Evolutionary conservation across 2,113 vertebrate species (phyloP).

Genomic region (Aegithalos caudatus): DNA sequence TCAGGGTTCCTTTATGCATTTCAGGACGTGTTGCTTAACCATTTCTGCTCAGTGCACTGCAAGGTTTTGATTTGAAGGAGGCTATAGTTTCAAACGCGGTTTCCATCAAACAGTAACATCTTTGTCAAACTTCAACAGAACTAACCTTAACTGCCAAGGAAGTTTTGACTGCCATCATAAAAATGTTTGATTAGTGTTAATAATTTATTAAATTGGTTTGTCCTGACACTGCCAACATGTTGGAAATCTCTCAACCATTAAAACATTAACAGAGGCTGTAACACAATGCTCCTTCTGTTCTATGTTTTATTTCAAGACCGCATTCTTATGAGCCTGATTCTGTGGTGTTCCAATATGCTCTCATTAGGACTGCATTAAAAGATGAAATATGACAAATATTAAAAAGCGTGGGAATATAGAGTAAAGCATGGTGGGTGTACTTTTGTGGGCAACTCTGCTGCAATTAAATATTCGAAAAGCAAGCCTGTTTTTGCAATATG

Average conservation of each 20-base stretch:
- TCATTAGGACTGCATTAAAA: conserved; percentile 56
- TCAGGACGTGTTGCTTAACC: background rate
- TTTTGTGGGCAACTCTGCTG: conserved; percentile 9
- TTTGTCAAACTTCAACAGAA: conserved; percentile 62
- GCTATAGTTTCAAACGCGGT: background rate
- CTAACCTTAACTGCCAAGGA: conserved; percentile 58
- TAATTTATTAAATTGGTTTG: conserved; percentile 70
- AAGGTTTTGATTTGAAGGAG: conserved; percentile 16
- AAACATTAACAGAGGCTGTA: conserved; percentile 63
- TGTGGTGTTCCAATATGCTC: conserved; percentile 48
- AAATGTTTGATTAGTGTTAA: conserved; percentile 74
- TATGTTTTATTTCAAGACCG: conserved; percentile 36
- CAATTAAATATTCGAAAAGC: background rate
- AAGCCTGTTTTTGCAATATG: conserved; percentile 1
- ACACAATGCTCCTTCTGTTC: conserved; percentile 65
- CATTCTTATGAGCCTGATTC: conserved; percentile 45
- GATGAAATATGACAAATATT: conserved; percentile 62
- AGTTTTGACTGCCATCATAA: conserved; percentile 60
- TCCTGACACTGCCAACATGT: conserved; percentile 57
- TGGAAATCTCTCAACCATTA: conserved; percentile 68
- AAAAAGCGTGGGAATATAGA: conserved; percentile 54
- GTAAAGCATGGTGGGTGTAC: background rate
- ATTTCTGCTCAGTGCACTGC: background rate
- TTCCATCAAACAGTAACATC: conserved; percentile 58
- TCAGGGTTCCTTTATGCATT: background rate